Evolutionary conservation across 2,113 vertebrate species (phyloP).

Genomic region (Columba janthina): DNA sequence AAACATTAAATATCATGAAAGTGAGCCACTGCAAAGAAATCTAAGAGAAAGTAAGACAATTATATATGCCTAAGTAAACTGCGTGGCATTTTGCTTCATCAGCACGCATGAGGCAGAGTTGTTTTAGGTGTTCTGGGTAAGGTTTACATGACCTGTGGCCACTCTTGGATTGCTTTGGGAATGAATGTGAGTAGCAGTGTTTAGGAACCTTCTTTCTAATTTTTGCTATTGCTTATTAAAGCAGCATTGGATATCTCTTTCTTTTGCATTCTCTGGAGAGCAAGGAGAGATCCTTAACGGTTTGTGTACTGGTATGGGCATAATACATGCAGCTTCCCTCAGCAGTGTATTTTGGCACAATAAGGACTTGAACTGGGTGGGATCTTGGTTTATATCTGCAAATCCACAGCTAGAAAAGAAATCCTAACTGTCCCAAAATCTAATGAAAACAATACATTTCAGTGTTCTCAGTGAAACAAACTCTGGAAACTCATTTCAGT

Average conservation of each 20-base stretch:
- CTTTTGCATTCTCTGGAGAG: not conserved
- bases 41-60: not conserved
- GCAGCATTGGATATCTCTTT: not conserved
- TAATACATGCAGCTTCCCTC: not conserved
- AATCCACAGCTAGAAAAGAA: not conserved
- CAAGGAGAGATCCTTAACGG: not conserved
- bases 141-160: not conserved
- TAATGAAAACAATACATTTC: slow-evolving; percentile 26
- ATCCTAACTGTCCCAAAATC: not conserved
- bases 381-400: not conserved
- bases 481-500: not conserved
- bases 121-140: not conserved
- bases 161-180: not conserved
- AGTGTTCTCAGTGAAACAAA: not conserved
- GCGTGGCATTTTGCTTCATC: not conserved
- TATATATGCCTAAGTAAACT: not conserved
- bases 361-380: not conserved
- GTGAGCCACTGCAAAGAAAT: not conserved
- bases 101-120: not conserved
- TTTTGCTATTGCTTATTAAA: not conserved
- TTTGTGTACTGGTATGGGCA: not conserved
- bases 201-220: not conserved
- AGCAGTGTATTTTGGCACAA: not conserved
- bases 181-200: not conserved
- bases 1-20: not conserved